phyloP scores from a whole-genome alignment of 2,888 invertebrate species.

The Marasmarcha lunaedactyla region DNA sequence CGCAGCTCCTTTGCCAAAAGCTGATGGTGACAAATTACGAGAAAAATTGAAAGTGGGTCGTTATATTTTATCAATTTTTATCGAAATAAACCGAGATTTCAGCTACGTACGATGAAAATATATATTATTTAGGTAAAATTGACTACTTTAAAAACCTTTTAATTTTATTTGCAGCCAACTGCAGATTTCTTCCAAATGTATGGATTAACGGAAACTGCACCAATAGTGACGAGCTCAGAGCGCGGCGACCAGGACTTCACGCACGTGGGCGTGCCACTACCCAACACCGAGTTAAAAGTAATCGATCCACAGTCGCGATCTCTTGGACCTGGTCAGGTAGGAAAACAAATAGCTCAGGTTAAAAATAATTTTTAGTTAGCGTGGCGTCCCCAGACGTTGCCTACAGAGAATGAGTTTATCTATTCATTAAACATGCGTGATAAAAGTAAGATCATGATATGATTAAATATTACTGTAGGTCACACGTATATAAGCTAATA shows the following conservation, averaged over 20 bases:
- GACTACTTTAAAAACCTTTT: not conserved
- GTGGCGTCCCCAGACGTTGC: no score
- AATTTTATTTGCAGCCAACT: conserved; percentile 24
- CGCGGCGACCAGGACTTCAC: conserved; percentile 24
- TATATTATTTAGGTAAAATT: not conserved
- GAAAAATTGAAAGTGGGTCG: not conserved
- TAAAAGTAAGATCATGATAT: no score
- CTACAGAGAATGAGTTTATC: no score
- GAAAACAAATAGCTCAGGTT: conserved; percentile 10
- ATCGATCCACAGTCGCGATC: conserved; percentile 52
- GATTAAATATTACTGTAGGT: no score
- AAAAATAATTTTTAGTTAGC: no score
- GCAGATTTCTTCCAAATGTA: conserved; percentile 63
- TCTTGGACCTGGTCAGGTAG: conserved; percentile 64
- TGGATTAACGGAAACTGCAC: conserved; percentile 79
- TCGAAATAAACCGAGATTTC: no score
- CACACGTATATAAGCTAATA: no score
- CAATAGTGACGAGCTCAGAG: conserved; percentile 51
- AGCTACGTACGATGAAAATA: not conserved
- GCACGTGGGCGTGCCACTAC: conserved; percentile 67
- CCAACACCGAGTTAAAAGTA: conserved; percentile 73
- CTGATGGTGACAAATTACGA: conserved; percentile 64
- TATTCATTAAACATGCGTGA: no score
- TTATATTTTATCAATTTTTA: no score
- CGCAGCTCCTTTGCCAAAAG: conserved; percentile 75